phyloP scores from a whole-genome alignment of 2,797 vertebrate genomes.

The Pipistrellus kuhlii region DNA sequence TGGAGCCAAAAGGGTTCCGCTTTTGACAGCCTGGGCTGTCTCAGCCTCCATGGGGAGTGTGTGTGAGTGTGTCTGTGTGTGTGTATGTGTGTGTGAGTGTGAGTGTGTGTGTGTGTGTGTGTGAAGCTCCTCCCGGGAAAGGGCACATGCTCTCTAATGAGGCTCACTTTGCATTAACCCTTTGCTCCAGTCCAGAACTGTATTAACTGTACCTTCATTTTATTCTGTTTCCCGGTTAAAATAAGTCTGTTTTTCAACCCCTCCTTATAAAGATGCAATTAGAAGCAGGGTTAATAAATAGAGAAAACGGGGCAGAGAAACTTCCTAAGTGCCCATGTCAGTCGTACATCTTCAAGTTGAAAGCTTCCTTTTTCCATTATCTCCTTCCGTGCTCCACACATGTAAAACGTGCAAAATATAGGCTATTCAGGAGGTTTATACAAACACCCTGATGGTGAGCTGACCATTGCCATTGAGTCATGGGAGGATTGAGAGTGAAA shows the following conservation, averaged over 20 bases:
- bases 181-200: not conserved
- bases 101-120: slow-evolving; percentile 26
- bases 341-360: not conserved
- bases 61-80: slow-evolving; percentile 41
- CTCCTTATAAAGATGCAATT: not conserved
- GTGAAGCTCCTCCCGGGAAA: slow-evolving; percentile 66
- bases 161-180: slow-evolving; percentile 53
- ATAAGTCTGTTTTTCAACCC: slow-evolving; percentile 37
- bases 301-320: not conserved
- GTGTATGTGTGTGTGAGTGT: no score
- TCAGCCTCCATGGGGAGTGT: slow-evolving; percentile 8
- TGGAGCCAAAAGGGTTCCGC: slow-evolving; percentile 62
- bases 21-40: slow-evolving; percentile 59
- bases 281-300: slow-evolving; percentile 30
- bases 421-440: not conserved
- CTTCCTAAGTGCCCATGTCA: not conserved
- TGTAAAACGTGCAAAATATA: not conserved
- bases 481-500: not conserved
- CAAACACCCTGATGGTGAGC: not conserved
- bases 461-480: not conserved
- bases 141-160: slow-evolving; percentile 54
- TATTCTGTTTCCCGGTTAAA: slow-evolving; percentile 43
- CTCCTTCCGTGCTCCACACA: not conserved
- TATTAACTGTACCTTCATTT: slow-evolving; percentile 55
- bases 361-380: not conserved